phyloP scores from a whole-genome alignment of 2,113 vertebrate species.

The Amphiprion ocellaris region DNA sequence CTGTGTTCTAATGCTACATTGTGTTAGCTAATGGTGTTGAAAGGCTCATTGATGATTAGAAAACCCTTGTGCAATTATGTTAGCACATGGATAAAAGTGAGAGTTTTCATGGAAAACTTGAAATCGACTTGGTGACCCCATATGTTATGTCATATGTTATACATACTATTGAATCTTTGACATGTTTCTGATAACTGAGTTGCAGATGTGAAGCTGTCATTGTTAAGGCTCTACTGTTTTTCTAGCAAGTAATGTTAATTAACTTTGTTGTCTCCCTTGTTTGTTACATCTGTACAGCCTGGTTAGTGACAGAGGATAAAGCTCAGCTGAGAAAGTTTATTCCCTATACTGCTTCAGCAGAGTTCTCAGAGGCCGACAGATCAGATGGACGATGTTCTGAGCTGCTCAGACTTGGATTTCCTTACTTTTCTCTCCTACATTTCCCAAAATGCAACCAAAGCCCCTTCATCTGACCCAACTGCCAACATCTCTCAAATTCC shows the following conservation, averaged over 20 bases:
- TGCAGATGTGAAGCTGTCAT: slow-evolving; percentile 38
- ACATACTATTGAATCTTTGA: slow-evolving; percentile 56
- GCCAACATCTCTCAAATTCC: slow-evolving; percentile 59
- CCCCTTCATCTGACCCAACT: background rate
- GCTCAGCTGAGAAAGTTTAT: background rate
- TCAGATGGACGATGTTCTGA: background rate
- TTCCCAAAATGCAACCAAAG: background rate
- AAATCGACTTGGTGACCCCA: no score
- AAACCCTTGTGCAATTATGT: no score
- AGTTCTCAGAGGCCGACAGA: background rate
- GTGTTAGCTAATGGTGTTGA: no score
- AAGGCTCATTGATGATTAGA: no score
- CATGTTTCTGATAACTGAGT: slow-evolving; percentile 51
- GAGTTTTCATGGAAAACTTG: no score
- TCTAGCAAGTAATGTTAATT: no score
- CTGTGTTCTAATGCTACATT: no score
- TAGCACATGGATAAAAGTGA: no score
- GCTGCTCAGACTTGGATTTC: background rate
- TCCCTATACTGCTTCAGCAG: no score
- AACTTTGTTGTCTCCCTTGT: no score
- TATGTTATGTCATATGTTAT: slow-evolving; percentile 69
- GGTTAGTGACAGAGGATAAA: background rate
- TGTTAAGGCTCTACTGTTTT: no score
- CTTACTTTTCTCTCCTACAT: background rate
- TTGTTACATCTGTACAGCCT: background rate